Evolutionary conservation across 2,113 vertebrate genomes (phyloP).

Genomic region (Prunella fulvescens): DNA sequence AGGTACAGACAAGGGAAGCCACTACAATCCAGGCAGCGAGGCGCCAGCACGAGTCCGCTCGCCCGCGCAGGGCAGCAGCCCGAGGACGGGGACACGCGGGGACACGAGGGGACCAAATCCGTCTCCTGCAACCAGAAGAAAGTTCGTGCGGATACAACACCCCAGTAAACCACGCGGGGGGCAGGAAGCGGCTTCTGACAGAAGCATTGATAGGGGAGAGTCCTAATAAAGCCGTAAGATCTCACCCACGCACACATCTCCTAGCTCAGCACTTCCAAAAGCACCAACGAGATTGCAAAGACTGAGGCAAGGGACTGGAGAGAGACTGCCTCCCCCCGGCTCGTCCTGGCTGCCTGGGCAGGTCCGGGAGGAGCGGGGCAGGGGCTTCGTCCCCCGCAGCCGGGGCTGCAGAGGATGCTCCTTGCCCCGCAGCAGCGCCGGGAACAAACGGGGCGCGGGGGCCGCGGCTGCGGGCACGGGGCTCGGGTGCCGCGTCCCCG

Average conservation of each 20-base stretch:
- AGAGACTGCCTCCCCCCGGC: background rate
- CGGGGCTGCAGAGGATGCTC: background rate
- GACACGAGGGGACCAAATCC: background rate
- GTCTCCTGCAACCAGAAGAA: background rate
- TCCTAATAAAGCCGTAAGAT: background rate
- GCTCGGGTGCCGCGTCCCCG: background rate
- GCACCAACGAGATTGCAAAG: background rate
- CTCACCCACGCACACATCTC: background rate
- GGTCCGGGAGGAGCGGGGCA: background rate
- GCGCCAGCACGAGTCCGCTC: background rate
- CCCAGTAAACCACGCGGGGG: background rate
- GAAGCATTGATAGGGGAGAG: background rate
- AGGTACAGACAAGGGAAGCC: background rate
- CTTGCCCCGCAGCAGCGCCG: background rate
- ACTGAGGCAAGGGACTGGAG: background rate
- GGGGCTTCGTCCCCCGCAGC: background rate
- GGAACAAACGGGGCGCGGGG: background rate
- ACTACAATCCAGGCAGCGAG: background rate
- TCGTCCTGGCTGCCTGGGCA: background rate
- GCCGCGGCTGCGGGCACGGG: background rate
- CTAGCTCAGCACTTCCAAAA: slow-evolving; percentile 19
- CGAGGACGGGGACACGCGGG: background rate
- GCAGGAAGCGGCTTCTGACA: background rate
- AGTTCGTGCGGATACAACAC: slow-evolving; percentile 3
- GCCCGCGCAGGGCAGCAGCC: background rate